phyloP scores from a whole-genome alignment of 2,113 vertebrate genomes.

The Archocentrus centrarchus region DNA sequence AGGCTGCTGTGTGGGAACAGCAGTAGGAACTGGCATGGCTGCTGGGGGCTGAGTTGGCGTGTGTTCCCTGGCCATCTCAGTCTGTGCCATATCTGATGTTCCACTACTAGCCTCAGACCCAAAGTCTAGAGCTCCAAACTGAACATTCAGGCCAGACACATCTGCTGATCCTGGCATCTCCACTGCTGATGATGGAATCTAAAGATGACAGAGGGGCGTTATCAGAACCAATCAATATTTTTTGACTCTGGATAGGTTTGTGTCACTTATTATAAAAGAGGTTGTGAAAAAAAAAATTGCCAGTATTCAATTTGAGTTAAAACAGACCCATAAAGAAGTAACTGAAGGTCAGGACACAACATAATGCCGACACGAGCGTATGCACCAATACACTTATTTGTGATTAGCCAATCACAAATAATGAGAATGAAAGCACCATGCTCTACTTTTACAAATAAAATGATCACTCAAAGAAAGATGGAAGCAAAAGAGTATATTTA shows the following conservation, averaged over 20 bases:
- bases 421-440: no score
- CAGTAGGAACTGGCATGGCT: conserved; percentile 30
- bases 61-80: conserved; percentile 73
- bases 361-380: background rate
- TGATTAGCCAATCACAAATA: no score
- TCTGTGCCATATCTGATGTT: conserved; percentile 83
- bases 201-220: background rate
- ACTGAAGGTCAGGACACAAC: background rate
- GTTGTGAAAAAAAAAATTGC: background rate
- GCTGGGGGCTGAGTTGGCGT: conserved; percentile 16
- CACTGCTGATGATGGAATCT: conserved; percentile 94
- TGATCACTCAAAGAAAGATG: no score
- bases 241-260: background rate
- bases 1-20: conserved; percentile 61
- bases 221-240: background rate
- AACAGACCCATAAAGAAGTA: background rate
- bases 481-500: no score
- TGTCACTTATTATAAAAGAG: background rate
- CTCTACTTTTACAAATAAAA: no score
- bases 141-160: conserved; percentile 91
- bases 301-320: background rate
- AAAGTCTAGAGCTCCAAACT: conserved; percentile 97
- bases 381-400: background rate
- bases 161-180: conserved; percentile 96
- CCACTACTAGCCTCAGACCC: conserved; percentile 85